phyloP scores from a whole-genome alignment of 92 coral and sea anemone genomes.

The Heliopora coerulea region DNA sequence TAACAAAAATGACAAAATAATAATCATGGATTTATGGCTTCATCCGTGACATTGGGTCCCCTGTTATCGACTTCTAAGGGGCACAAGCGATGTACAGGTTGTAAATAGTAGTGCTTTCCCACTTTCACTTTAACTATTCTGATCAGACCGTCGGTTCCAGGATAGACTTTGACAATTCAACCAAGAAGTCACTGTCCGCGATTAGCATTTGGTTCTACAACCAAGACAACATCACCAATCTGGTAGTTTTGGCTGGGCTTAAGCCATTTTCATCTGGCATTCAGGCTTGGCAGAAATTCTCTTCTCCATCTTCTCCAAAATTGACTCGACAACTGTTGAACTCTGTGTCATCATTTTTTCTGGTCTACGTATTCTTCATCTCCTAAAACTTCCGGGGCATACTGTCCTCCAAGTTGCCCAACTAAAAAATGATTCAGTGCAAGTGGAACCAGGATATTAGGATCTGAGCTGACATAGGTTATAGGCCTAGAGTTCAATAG shows the following conservation, averaged over 20 bases:
- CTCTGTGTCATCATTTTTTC: conserved; percentile 55
- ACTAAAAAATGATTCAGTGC: background rate
- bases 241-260: conserved; percentile 47
- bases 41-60: background rate
- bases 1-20: too few species aligned
- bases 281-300: too few species aligned
- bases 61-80: conserved; percentile 46
- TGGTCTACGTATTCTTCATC: conserved; percentile 46
- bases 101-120: conserved; percentile 25
- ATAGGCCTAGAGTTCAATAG: conserved; percentile 1
- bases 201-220: conserved; percentile 45
- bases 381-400: conserved; percentile 39
- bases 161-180: conserved; percentile 35
- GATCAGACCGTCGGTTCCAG: conserved; percentile 52
- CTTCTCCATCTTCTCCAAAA: too few species aligned
- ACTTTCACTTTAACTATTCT: conserved; percentile 39
- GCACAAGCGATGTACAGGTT: conserved; percentile 53
- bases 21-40: too few species aligned
- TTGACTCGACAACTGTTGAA: conserved; percentile 56
- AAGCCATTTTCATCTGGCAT: conserved; percentile 12
- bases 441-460: background rate
- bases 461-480: background rate
- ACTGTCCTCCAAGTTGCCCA: conserved; percentile 3
- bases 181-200: conserved; percentile 60
- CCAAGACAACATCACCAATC: conserved; percentile 54